Percentiles rank a stretch among this genome's conserved stretches.
Conservation (phyloP, 2,888 invertebrate species). For the Malacosoma neustria region DNA sequence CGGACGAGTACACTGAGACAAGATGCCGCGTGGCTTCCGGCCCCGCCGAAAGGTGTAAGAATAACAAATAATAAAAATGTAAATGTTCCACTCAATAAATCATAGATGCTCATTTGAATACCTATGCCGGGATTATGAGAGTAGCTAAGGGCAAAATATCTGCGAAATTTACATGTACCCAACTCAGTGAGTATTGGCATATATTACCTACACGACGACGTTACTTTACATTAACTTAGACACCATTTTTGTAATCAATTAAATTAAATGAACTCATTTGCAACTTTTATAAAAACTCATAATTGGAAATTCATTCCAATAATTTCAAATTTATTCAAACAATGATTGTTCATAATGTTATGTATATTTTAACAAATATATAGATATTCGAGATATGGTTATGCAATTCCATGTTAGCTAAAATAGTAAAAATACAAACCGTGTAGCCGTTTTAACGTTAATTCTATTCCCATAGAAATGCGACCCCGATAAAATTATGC, state of each 20-base stretch:
- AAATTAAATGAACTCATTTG: no score
- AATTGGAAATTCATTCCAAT: no score
- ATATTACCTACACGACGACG: no score
- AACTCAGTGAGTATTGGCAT: neutral
- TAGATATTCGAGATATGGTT: no score
- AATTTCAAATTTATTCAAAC: no score
- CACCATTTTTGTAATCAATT: no score
- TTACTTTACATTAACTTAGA: no score
- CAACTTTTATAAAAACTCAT: no score
- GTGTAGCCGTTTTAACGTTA: conserved; percentile 6
- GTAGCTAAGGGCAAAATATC: conserved; percentile 25
- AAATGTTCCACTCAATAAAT: conserved; percentile 77
- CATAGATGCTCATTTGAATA: conserved; percentile 73
- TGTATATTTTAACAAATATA: no score
- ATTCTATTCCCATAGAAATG: conserved; percentile 63
- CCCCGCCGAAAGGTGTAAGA: conserved; percentile 68
- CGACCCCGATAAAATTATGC: conserved; percentile 71
- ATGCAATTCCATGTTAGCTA: no score
- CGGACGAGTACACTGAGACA: conserved; percentile 69
- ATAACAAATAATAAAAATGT: conserved; percentile 77
- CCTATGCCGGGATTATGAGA: conserved; percentile 67
- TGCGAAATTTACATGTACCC: neutral
- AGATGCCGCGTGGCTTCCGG: conserved; percentile 71
- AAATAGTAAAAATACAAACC: no score
- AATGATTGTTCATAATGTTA: no score